Evolutionary conservation across 2,888 invertebrate species (phyloP).

Genomic region (Drosophila testacea): DNA sequence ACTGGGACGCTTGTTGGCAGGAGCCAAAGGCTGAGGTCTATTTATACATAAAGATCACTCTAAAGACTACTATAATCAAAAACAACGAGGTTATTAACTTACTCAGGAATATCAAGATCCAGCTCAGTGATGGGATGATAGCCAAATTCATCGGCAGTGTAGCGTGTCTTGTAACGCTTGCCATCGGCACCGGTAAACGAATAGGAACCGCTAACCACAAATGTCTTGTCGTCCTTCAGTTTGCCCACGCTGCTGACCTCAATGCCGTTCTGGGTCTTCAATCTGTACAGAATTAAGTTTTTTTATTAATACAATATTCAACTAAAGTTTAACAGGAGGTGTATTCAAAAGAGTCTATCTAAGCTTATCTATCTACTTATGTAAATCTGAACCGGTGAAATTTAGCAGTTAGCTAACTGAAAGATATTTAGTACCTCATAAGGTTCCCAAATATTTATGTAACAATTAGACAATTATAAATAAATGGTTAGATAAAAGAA

Average conservation of each 20-base stretch:
- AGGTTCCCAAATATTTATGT: too few species aligned
- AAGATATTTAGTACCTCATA: too few species aligned
- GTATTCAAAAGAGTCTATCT: too few species aligned
- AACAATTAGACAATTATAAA: too few species aligned
- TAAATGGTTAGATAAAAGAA: too few species aligned
- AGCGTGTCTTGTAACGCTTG: constrained; percentile 84
- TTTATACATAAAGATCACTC: neutral
- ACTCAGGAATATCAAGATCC: constrained; percentile 84
- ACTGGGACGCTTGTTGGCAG: constrained; percentile 44
- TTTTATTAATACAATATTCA: neutral
- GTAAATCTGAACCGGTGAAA: too few species aligned
- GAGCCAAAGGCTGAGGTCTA: constrained; percentile 68
- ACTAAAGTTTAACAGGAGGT: too few species aligned
- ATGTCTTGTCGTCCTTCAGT: constrained; percentile 84
- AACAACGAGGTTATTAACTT: constrained; percentile 38
- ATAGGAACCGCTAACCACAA: constrained; percentile 85
- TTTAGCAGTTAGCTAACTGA: too few species aligned
- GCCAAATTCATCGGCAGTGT: constrained; percentile 85
- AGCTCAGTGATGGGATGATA: constrained; percentile 85
- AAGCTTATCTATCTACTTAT: too few species aligned
- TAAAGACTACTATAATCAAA: neutral
- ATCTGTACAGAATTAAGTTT: constrained; percentile 53
- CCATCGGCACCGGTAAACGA: constrained; percentile 85
- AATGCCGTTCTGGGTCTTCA: constrained; percentile 85
- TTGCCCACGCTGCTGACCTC: constrained; percentile 84